Evolutionary conservation across 2,113 vertebrate genomes (phyloP).

Genomic region (Spheniscus mendiculus): DNA sequence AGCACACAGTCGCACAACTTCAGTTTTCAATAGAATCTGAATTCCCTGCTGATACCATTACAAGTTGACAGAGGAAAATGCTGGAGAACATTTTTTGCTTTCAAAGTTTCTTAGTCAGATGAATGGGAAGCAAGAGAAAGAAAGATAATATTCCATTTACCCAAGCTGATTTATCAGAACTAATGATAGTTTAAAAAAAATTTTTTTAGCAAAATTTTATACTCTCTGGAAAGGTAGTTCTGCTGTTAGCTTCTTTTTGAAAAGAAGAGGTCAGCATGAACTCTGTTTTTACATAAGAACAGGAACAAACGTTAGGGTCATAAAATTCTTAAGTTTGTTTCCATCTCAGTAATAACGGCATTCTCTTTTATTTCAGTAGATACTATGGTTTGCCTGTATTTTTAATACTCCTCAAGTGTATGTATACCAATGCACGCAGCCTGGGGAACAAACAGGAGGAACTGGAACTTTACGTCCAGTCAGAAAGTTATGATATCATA

Average conservation of each 20-base stretch:
- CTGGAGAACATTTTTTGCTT: neutral
- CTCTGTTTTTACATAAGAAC: neutral
- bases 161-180: neutral
- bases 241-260: neutral
- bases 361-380: neutral
- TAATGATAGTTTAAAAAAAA: neutral
- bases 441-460: neutral
- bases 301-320: neutral
- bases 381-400: neutral
- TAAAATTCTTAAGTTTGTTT: neutral
- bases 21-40: neutral
- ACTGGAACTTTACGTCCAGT: neutral
- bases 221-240: neutral
- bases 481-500: neutral
- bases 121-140: neutral
- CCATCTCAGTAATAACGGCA: neutral
- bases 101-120: neutral
- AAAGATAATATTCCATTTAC: neutral
- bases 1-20: neutral
- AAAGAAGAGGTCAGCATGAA: neutral
- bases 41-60: neutral
- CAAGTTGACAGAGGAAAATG: neutral
- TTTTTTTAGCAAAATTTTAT: neutral
- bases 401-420: neutral
- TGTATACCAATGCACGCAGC: neutral